Evolutionary conservation across 2,113 vertebrate species (phyloP).

Genomic region (Mustela lutreola): DNA sequence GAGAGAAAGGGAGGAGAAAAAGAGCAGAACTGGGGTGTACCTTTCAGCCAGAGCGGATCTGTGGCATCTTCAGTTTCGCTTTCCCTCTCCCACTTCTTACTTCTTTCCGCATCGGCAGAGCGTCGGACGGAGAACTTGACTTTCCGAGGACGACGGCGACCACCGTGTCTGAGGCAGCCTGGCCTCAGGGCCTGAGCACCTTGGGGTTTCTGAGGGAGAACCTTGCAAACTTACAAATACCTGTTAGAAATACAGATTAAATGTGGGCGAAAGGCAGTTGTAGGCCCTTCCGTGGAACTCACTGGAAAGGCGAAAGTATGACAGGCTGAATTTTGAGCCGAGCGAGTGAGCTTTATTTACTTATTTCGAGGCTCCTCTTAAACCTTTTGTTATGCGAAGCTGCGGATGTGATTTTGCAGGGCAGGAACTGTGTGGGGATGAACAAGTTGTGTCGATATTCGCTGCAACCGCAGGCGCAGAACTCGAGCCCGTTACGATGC

Average conservation of each 20-base stretch:
- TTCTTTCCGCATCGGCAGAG: neutral
- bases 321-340: slow-evolving; percentile 33
- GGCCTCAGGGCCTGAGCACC: neutral
- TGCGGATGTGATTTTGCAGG: slow-evolving; percentile 3
- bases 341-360: slow-evolving; percentile 35
- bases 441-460: slow-evolving; percentile 67
- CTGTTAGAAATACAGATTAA: slow-evolving; percentile 11
- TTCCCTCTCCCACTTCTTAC: neutral
- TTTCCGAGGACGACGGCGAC: neutral
- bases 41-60: neutral
- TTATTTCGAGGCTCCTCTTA: slow-evolving; percentile 26
- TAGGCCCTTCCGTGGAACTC: neutral
- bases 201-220: neutral
- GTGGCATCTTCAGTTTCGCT: neutral
- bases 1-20: neutral
- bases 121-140: neutral
- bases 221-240: neutral
- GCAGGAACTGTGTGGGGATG: neutral
- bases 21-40: neutral
- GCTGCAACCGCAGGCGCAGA: slow-evolving; percentile 65
- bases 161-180: neutral
- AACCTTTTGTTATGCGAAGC: slow-evolving; percentile 62
- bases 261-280: neutral
- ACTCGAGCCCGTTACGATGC: slow-evolving; percentile 57
- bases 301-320: slow-evolving; percentile 55